These are phyloP conservation scores for Erythrolamprus reginae DNA, from an alignment of 2,113 vertebrate species.

Conservation along the genomic window DNA sequence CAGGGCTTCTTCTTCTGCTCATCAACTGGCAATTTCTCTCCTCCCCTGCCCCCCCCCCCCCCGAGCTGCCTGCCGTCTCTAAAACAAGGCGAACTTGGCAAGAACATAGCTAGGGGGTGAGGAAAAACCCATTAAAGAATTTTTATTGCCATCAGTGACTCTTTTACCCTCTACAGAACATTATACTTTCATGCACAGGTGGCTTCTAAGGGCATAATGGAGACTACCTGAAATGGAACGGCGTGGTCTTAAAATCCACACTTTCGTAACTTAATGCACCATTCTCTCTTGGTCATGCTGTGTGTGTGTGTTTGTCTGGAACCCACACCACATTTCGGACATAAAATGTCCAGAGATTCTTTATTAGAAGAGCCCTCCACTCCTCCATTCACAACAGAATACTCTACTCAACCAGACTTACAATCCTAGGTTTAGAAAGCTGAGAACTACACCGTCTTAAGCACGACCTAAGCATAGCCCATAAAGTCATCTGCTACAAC, in stretches of 20 bases:
- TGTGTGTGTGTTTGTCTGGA: no score
- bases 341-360: no score
- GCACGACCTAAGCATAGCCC: no score
- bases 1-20: rapidly evolving
- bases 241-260: constrained; percentile 46
- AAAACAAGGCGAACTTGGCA: background rate
- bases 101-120: background rate
- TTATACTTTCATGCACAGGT: constrained; percentile 47
- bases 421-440: no score
- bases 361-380: no score
- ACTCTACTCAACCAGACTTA: no score
- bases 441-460: no score
- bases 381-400: no score
- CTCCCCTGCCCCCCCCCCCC: background rate
- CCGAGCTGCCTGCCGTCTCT: background rate
- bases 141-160: constrained; percentile 58
- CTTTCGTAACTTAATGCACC: constrained; percentile 32
- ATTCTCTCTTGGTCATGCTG: no score
- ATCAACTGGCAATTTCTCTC: background rate
- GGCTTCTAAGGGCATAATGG: no score
- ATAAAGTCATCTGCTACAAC: no score
- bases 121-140: background rate
- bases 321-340: no score
- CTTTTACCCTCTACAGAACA: constrained; percentile 47
- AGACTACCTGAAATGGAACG: background rate